Base-by-base conservation (phyloP, 2,797 vertebrate genomes). In the Coluber constrictor region DNA sequence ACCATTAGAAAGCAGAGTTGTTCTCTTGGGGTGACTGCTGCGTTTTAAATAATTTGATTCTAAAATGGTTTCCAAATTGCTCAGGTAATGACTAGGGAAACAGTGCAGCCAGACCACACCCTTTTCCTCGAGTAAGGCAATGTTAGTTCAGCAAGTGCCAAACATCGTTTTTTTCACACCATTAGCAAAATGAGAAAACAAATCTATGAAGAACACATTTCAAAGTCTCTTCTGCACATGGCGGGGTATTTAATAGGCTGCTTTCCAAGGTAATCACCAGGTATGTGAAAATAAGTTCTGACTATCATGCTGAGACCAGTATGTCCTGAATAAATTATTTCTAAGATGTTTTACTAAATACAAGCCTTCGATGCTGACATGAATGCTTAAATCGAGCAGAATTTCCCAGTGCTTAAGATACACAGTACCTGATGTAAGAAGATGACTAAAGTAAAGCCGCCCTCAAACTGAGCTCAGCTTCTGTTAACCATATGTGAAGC, bases 251-350 rank as follows among this genome's bases (percentile, higher is more conserved):
- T 94, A 93, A 29, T 89, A 63, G 3, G 66, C 29, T 55, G 20
- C 0, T 95, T 20, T 10, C 90, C 2, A 25, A 88, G 95, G 9
- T 90, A 16, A 90, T 47, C 16, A 0, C 8, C 0, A 59, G 87
- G 55, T 90, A 54, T 47, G 37, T n/a, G 66, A 9, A 47, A 92
- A 5, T 9, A 90, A 93, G 1, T 5, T 6, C 7, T 79, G 83
- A 20, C 88, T 94, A 92, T 91, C 43, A 55, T 87, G 27, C 0
- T 91, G 87, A 55, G 2, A 18, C 83, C 2, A 3, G 1, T 91
- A 93, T 92, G 92, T 16, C 93, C 79, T 93, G 92, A 92, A 89
- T 1, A 61, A 54, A 91, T 94, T 92, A 91, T 66, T 15, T 66
- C 87, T 37, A 90, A 10, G 7, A 60, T 63, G n/a, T n/a, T 87